A percentile compares a stretch with the other conserved stretches of the same genome.
Evolutionary conservation across 2,797 vertebrate genomes (phyloP).

Genomic region (Phataginus tetradactyla): DNA sequence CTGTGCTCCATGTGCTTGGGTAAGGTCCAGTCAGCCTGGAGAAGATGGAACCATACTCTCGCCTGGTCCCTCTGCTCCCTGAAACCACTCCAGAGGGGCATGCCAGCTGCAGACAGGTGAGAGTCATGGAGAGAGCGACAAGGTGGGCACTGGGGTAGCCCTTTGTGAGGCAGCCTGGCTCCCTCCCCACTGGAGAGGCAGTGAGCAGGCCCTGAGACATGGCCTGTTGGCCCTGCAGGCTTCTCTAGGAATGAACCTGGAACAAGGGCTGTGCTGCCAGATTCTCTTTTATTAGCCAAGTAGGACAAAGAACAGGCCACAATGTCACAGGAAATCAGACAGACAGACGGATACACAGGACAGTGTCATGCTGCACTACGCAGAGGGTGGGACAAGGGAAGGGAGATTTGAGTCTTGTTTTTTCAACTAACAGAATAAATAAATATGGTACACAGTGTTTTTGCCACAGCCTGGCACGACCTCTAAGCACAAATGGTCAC

Average conservation of each 20-base stretch:
- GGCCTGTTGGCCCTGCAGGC: not conserved
- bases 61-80: not conserved
- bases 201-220: not conserved
- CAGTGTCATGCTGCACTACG: constrained; percentile 85
- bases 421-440: constrained; percentile 89
- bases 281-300: constrained; percentile 85
- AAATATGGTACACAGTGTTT: constrained; percentile 87
- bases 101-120: not conserved
- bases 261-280: constrained; percentile 57
- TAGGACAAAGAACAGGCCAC: constrained; percentile 87
- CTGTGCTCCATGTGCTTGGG: not conserved
- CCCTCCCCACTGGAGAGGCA: not conserved
- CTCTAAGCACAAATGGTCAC: constrained; percentile 88
- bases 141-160: not conserved
- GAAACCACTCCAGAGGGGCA: not conserved
- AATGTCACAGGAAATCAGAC: constrained; percentile 87
- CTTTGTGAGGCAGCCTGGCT: not conserved
- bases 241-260: constrained; percentile 53
- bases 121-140: not conserved
- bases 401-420: constrained; percentile 71
- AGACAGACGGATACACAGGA: constrained; percentile 77
- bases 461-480: constrained; percentile 70
- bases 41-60: not conserved
- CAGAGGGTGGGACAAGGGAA: not conserved
- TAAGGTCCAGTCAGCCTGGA: not conserved